Evolutionary conservation across 2,113 vertebrate species (phyloP), one percentile per base, ranked within the genome.

Genomic region (Tachysurus fulvidraco): DNA sequence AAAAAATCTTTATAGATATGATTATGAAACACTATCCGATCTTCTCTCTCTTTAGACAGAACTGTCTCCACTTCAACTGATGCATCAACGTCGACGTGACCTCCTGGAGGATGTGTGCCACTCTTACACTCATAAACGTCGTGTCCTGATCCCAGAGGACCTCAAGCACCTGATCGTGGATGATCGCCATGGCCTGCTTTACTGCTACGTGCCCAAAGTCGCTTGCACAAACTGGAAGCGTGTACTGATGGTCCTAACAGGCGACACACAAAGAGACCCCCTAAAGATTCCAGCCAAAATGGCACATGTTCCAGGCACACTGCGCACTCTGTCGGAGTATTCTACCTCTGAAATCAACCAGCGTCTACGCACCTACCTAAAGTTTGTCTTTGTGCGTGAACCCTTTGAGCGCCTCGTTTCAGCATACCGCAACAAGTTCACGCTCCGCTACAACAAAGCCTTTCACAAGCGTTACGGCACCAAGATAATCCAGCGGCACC

Each of bases 181-280:
- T 0, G 98, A 99, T 83, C 91, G 92, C 0, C 97, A 98, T 0
- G 93, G 95, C 81, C 93, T 99, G 80, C 96, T 99, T 12, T 99
- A 99, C 94, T 99, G 98, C 95, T 99, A 99, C 0, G 97, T 99
- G 44, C 98, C 98, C 89, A 99, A 99, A 92, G 98, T 98, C 57
- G 98, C 98, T 81, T 98, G 98, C 92, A 99, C 97, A 77, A 99
- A 98, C 91, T 99, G 98, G 98, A 99, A 99, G 93, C 95, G 98
- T 0, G 96, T 98, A 83, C 93, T 99, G 89, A 97, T 99, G 96
- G 96, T 97, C 36, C 94, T 99, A 81, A 97, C 95, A 0, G 95
- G 97, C 0, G 92, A 95, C 0, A 55, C 69, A 1, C 95, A 95
- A 65, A 95, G 79, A 0, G 96, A 98, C 89, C 97, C 98, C 0